Conservation (phyloP, 2,888 invertebrate species). For the Clistopyga incitator region DNA sequence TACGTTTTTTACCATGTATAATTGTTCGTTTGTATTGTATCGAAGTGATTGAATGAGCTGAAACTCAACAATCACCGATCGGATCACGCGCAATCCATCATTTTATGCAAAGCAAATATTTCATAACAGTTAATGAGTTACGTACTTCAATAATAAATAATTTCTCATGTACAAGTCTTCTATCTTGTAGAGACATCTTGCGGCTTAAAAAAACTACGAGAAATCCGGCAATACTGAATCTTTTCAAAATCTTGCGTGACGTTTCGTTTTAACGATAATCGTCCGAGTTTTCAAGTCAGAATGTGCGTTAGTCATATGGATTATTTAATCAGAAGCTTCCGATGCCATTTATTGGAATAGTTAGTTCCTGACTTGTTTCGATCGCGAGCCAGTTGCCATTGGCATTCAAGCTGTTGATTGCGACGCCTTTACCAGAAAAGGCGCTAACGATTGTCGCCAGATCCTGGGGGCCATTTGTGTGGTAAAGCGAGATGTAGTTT, state of each 20-base stretch:
- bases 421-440: constrained; percentile 75
- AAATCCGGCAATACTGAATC: constrained; percentile 67
- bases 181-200: constrained; percentile 13
- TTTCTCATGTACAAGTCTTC: background rate
- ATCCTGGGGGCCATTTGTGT: constrained; percentile 73
- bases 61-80: constrained; percentile 4
- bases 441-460: constrained; percentile 79
- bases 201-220: constrained; percentile 32
- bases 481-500: constrained; percentile 77
- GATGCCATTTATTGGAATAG: constrained; percentile 73
- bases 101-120: constrained; percentile 2
- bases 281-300: background rate
- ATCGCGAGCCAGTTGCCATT: constrained; percentile 81
- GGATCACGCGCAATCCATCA: background rate
- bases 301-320: background rate
- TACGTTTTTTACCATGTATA: background rate
- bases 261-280: constrained; percentile 14
- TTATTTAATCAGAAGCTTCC: constrained; percentile 71
- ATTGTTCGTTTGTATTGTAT: constrained; percentile 13
- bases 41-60: background rate
- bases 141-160: constrained; percentile 3
- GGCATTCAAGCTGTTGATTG: constrained; percentile 79
- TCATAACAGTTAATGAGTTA: constrained; percentile 1
- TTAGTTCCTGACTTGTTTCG: constrained; percentile 77
- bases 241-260: constrained; percentile 32